phyloP scores from a whole-genome alignment of 2,113 vertebrate species.

The Erpornis zantholeuca region DNA sequence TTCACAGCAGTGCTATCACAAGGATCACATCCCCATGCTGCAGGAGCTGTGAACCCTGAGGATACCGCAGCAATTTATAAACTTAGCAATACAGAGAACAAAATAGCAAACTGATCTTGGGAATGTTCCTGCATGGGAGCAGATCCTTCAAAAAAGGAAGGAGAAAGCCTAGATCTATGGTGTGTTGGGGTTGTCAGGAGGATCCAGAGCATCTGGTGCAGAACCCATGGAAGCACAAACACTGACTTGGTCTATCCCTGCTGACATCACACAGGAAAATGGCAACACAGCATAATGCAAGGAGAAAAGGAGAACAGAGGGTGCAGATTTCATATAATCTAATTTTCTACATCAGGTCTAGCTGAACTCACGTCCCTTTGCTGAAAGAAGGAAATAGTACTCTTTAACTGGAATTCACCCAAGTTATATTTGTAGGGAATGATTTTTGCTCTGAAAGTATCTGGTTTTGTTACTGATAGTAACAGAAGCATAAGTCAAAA shows the following conservation, averaged over 20 bases:
- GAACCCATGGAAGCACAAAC: not conserved
- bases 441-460: not conserved
- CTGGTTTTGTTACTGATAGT: not conserved
- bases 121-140: not conserved
- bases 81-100: not conserved
- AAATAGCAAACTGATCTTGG: not conserved
- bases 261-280: not conserved
- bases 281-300: not conserved
- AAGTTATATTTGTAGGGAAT: not conserved
- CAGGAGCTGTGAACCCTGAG: not conserved
- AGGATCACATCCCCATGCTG: not conserved
- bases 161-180: not conserved
- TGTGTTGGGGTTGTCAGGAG: not conserved
- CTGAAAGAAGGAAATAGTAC: not conserved
- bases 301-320: not conserved
- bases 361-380: not conserved
- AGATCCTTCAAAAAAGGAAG: not conserved
- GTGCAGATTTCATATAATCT: not conserved
- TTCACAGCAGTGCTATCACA: not conserved
- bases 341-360: not conserved
- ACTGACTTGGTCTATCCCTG: not conserved
- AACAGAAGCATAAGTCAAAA: not conserved
- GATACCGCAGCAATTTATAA: not conserved
- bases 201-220: not conserved
- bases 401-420: not conserved